These are phyloP conservation scores for Orgyia antiqua DNA, from an alignment of 2,888 invertebrate genomes.

Conservation along the genomic window DNA sequence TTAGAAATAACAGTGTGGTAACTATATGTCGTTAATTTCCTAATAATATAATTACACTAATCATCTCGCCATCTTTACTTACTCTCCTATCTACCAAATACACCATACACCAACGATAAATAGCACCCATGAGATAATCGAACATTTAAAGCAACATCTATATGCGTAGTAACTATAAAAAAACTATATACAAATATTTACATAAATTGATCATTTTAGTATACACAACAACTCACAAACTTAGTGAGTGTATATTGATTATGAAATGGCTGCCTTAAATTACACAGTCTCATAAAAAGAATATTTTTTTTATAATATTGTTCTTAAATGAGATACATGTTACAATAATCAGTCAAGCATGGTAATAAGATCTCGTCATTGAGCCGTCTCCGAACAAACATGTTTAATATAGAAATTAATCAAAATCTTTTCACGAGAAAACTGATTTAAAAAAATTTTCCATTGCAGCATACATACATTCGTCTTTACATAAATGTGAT, in stretches of 20 bases:
- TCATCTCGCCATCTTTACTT: conserved; percentile 35
- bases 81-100: conserved; percentile 41
- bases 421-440: not conserved
- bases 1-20: conserved; percentile 57
- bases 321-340: conserved; percentile 67
- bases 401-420: conserved; percentile 7
- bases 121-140: conserved; percentile 74
- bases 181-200: conserved; percentile 60
- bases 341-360: conserved; percentile 61
- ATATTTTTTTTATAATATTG: conserved; percentile 58
- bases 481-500: too few species aligned
- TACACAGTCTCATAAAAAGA: conserved; percentile 65
- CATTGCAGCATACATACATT: too few species aligned
- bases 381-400: conserved; percentile 43
- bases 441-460: too few species aligned
- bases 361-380: conserved; percentile 56
- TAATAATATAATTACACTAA: conserved; percentile 32
- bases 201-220: conserved; percentile 45
- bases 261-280: conserved; percentile 63
- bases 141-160: conserved; percentile 67
- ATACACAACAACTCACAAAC: conserved; percentile 30
- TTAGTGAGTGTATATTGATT: conserved; percentile 19
- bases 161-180: conserved; percentile 40
- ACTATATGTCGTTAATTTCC: conserved; percentile 52
- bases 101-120: conserved; percentile 69